Evolutionary conservation across 1,140 invertebrate genomes (phyloP), one percentile per base, ranked within the genome.

Genomic region (Glomeris maerens): DNA sequence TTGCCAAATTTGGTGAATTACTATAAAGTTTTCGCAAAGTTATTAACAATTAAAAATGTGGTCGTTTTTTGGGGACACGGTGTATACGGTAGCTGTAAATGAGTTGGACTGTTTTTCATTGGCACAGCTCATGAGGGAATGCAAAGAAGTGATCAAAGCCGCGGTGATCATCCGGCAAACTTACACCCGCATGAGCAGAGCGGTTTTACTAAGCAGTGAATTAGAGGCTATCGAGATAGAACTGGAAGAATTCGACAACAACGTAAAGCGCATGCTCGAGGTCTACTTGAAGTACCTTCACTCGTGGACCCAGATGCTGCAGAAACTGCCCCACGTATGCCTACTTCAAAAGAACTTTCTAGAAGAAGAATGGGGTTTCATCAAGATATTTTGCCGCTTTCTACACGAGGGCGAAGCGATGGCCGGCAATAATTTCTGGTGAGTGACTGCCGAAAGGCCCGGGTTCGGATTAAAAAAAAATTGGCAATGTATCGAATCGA

Each of bases 321-420:
- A 81, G 53, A 75, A 79, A 45, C 74, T 81, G 45, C 75, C 71
- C 28, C 60, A 64, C 41, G 23, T 52, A 10, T 63, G 64, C 14
- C 65, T 1, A 56, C 59, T 20, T 76, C 76, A 83, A 55, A 85
- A 84, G 59, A 82, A 77, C 59, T 72, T 81, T 7, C 69, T 87
- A n/a, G 81, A 85, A 62, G 79, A 83, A 55, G 83, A 87, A 59
- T 87, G 83, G 82, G 71, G 69, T 47, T 86, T 85, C 60, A 78
- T 81, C 0, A 78, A 80, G 59, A 65, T 73, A 1, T 76, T 83
- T 27, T 77, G 78, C 55, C 73, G 77, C 3, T 73, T 81, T 68
- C 79, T 87, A 41, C 72, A 73, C 13, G 75, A 76, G 44, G 82
- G 80, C 48, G 74, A 78, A 58, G 71, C 73, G 26, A 67, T 78